These are phyloP conservation scores for Diplosoma virens DNA, from an alignment of 23 tunicate species.

Conservation along the genomic window DNA sequence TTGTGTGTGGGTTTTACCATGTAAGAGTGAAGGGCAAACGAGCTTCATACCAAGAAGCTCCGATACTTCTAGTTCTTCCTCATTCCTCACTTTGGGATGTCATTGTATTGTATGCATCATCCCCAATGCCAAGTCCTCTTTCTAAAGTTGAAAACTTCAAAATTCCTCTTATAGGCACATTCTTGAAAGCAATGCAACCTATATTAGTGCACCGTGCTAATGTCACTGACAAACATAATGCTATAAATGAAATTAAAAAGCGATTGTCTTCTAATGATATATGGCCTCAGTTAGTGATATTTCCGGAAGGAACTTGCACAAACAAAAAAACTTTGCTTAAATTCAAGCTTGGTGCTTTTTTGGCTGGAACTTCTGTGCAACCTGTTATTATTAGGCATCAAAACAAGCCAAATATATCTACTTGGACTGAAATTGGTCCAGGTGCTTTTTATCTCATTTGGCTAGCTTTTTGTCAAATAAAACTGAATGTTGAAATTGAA, in stretches of 20 bases:
- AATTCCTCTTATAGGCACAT: conserved; percentile 66
- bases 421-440: conserved; percentile 69
- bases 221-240: conserved; percentile 39
- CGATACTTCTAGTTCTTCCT: conserved; percentile 49
- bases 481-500: conserved; percentile 35
- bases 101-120: conserved; percentile 24
- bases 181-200: conserved; percentile 76
- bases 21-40: conserved; percentile 58
- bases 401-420: conserved; percentile 28
- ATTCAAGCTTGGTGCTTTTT: conserved; percentile 85
- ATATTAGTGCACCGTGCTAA: conserved; percentile 60
- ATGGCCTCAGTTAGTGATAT: conserved; percentile 82
- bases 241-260: conserved; percentile 35
- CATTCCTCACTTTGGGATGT: conserved; percentile 73
- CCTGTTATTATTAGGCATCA: conserved; percentile 58
- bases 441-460: conserved; percentile 51
- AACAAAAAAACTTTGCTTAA: conserved; percentile 45
- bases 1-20: conserved; percentile 35
- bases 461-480: conserved; percentile 64
- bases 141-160: conserved; percentile 53
- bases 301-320: conserved; percentile 95
- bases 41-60: conserved; percentile 56
- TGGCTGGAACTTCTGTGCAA: conserved; percentile 64
- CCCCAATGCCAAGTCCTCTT: conserved; percentile 47
- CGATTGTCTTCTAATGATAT: conserved; percentile 19